These are phyloP conservation scores for Aplocera efformata DNA, from an alignment of 2,888 invertebrate genomes.

Conservation along the genomic window DNA sequence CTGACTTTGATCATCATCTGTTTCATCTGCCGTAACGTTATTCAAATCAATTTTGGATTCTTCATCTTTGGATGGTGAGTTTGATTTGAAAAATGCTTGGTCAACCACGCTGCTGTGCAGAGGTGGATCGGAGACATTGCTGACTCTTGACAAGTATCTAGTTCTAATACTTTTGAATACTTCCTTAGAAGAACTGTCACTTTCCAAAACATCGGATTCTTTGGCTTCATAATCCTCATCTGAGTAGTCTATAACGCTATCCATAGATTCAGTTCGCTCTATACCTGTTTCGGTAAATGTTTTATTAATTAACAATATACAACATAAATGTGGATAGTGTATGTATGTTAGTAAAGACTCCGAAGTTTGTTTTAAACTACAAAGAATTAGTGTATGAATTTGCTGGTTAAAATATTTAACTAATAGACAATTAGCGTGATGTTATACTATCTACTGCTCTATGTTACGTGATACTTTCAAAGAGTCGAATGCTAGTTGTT, in stretches of 20 bases:
- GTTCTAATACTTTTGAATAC: slow-evolving; percentile 67
- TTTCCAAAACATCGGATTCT: slow-evolving; percentile 52
- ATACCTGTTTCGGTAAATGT: slow-evolving; percentile 70
- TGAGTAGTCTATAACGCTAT: slow-evolving; percentile 54
- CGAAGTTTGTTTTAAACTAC: slow-evolving; percentile 50
- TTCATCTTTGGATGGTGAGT: slow-evolving; percentile 33
- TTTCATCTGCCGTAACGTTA: slow-evolving; percentile 63
- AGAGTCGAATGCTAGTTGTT: too few species aligned
- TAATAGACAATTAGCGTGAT: too few species aligned
- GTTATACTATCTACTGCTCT: too few species aligned
- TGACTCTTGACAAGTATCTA: slow-evolving; percentile 67
- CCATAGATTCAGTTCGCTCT: slow-evolving; percentile 65
- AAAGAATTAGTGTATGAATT: slow-evolving; percentile 67
- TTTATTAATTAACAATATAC: slow-evolving; percentile 55
- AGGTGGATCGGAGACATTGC: slow-evolving; percentile 59
- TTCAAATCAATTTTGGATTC: slow-evolving; percentile 50
- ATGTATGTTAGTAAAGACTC: slow-evolving; percentile 46
- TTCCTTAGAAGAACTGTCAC: slow-evolving; percentile 58
- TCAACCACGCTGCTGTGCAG: slow-evolving; percentile 49
- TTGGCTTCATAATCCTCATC: slow-evolving; percentile 51
- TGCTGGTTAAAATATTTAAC: slow-evolving; percentile 44
- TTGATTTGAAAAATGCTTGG: slow-evolving; percentile 62
- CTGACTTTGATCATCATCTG: slow-evolving; percentile 49
- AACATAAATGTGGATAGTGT: slow-evolving; percentile 25
- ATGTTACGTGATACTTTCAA: too few species aligned